A percentile compares a stretch with the other conserved stretches of the same genome.
phyloP scores from a whole-genome alignment of 2,113 vertebrate genomes.

The Spilogale gracilis region DNA sequence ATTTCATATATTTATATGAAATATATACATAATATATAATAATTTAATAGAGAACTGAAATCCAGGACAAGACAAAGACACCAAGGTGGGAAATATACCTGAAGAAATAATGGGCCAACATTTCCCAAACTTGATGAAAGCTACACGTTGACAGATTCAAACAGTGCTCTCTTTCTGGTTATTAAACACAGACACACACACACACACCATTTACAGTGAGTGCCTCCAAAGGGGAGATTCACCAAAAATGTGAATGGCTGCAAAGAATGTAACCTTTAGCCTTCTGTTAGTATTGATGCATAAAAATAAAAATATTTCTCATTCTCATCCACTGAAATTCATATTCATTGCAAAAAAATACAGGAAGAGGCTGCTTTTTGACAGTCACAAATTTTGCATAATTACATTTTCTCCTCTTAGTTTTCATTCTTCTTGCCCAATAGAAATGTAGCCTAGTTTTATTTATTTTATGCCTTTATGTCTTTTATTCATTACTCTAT shows the following conservation, averaged over 20 bases:
- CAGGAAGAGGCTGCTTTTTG: background rate
- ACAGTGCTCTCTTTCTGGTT: background rate
- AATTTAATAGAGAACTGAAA: background rate
- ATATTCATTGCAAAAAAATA: slow-evolving; percentile 32
- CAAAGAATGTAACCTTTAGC: slow-evolving; percentile 4
- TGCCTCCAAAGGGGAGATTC: background rate
- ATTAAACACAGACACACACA: background rate
- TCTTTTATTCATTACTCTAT: background rate
- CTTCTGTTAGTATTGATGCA: slow-evolving; percentile 3
- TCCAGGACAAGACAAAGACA: background rate
- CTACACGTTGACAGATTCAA: background rate
- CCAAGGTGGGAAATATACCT: background rate
- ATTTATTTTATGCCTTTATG: background rate
- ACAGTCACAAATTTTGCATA: background rate
- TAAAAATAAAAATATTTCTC: slow-evolving; percentile 18
- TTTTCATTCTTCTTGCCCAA: background rate
- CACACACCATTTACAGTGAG: background rate
- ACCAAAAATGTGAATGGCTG: slow-evolving; percentile 20
- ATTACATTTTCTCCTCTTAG: background rate
- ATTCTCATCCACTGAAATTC: background rate
- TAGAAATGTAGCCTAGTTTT: background rate
- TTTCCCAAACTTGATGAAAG: background rate
- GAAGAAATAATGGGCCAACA: background rate
- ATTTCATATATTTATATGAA: background rate
- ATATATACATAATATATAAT: background rate